Evolutionary conservation across 2,888 invertebrate genomes (phyloP).

Genomic region (Lycocerus yunnanus): DNA sequence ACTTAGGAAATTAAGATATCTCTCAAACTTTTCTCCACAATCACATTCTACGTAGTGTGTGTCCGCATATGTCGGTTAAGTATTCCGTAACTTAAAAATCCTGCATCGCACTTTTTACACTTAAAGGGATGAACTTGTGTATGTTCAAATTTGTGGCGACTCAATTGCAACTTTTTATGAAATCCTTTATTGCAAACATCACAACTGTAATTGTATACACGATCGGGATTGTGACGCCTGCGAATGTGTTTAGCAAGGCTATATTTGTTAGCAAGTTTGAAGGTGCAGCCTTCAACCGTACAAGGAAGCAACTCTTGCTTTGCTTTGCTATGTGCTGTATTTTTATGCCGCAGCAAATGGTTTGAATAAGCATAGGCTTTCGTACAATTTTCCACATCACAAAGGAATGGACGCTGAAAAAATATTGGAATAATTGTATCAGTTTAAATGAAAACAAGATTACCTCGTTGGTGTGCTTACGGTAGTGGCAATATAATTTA

Average conservation of each 20-base stretch:
- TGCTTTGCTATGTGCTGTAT: constrained; percentile 31
- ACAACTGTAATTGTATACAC: constrained; percentile 38
- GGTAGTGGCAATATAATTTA: constrained; percentile 24
- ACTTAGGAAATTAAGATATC: constrained; percentile 40
- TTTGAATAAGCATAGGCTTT: constrained; percentile 42
- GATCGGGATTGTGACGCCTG: constrained; percentile 34
- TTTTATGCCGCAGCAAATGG: constrained; percentile 43
- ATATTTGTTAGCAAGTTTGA: constrained; percentile 42
- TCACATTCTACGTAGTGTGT: constrained; percentile 45
- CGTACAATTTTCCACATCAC: constrained; percentile 37
- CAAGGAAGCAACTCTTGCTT: constrained; percentile 30
- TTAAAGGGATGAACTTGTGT: constrained; percentile 30
- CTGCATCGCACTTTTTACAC: constrained; percentile 40
- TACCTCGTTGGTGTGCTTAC: constrained; percentile 35
- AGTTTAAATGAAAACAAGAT: background rate
- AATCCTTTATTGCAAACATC: constrained; percentile 40
- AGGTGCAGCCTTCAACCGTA: constrained; percentile 36
- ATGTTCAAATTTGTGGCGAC: constrained; percentile 36
- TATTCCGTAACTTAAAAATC: constrained; percentile 37
- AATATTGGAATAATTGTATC: background rate
- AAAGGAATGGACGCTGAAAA: constrained; percentile 41
- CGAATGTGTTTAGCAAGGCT: constrained; percentile 42
- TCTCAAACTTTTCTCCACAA: constrained; percentile 43
- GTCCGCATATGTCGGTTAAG: constrained; percentile 42
- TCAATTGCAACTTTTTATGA: constrained; percentile 40